Conservation (phyloP, 2,113 vertebrate species). For the Hypomesus transpacificus region DNA sequence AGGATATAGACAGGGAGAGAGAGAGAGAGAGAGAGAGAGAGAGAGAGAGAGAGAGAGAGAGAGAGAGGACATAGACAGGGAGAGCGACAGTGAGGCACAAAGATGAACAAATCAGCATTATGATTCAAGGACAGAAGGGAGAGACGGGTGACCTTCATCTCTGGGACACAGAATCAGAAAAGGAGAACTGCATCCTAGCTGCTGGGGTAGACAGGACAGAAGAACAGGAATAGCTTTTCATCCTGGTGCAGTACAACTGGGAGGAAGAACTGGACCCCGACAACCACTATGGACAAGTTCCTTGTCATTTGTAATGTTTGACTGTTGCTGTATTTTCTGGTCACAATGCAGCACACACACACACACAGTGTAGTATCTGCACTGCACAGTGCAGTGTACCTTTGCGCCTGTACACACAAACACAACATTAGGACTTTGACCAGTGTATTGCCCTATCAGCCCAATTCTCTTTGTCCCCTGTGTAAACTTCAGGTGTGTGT, state of each 20-base stretch:
- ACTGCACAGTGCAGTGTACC: too few species aligned
- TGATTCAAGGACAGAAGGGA: neutral
- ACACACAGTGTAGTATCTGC: too few species aligned
- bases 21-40: neutral
- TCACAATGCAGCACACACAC: too few species aligned
- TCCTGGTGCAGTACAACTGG: neutral
- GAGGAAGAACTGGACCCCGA: too few species aligned
- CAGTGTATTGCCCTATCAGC: too few species aligned
- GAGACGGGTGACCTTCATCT: constrained; percentile 2
- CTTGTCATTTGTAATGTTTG: too few species aligned
- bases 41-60: neutral
- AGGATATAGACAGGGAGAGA: neutral
- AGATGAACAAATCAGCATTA: neutral
- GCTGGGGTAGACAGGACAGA: neutral
- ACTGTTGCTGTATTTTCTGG: too few species aligned
- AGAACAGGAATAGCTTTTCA: constrained; percentile 12
- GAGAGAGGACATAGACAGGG: neutral
- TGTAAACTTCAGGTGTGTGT: too few species aligned
- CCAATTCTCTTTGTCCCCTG: too few species aligned
- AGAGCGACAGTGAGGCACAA: neutral
- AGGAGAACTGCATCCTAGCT: neutral
- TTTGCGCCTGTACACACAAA: too few species aligned
- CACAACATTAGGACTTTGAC: too few species aligned
- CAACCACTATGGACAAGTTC: too few species aligned
- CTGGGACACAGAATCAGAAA: neutral